Evolutionary conservation across 2,113 vertebrate genomes (phyloP), one percentile per base, ranked within the genome.

Genomic region (Axis porcinus): DNA sequence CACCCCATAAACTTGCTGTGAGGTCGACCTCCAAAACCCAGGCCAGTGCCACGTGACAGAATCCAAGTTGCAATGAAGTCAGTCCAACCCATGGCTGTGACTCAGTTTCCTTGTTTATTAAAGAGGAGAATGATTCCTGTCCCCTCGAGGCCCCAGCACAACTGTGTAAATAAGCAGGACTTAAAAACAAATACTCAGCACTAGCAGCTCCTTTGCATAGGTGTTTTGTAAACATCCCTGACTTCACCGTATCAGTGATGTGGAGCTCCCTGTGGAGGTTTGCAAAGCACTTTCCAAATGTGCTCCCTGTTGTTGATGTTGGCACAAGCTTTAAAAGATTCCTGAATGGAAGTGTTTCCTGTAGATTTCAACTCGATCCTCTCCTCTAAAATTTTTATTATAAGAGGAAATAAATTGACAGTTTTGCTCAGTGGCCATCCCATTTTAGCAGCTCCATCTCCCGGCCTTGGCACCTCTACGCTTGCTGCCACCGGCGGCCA

Each of bases 231-330:
- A 97, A 96, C 55, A 94, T 52, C 57, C 50, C 70, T n/a, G 5
- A 47, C 28, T 1, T 43, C 36, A 33, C n/a, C 9, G 0, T 23
- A 33, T 55, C 64, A 25, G 25, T 2, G n/a, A n/a, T 4, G 27
- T 0, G 23, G 52, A 92, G 16, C 28, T 43, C 70, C 43, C 70
- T 43, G 40, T 45, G 27, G 76, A 79, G 8, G 52, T 86, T 70
- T 86, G 94, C 95, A 94, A 74, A 97, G 92, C 50, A 17, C 89
- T 57, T 98, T 96, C 64, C 90, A 97, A 87, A 57, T 14, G 36
- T 16, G 40, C 36, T 89, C 17, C 78, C 82, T 11, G 1, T 47
- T 60, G 76, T 10, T 76, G 92, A 90, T 54, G n/a, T 62, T 82
- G 86, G 58, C 74, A 85, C n/a, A 23, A 47, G 62, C 76, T 84